Base-by-base conservation (phyloP, 2,797 vertebrate species). In the Gymnoscopelus braueri region DNA sequence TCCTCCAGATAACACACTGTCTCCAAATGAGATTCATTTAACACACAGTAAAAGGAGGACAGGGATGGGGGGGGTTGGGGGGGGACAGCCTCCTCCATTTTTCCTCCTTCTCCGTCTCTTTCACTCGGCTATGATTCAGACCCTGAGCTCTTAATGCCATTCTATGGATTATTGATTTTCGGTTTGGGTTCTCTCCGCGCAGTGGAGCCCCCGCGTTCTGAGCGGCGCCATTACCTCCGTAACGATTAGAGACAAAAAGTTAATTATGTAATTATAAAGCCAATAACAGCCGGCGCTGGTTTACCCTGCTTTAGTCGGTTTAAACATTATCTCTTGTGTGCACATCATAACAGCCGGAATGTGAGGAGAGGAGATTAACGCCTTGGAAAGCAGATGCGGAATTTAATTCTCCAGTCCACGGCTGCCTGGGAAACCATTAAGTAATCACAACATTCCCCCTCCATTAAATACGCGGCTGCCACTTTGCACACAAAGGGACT, bases 241-340 rank as follows among this genome's bases (percentile, higher is more conserved):
- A 98, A 98, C 95, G 96, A 98, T 99, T 99, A 98, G 96, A 99
- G 97, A 98, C 97, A 98, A 98, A 99, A 99, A 99, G 96, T 99
- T 99, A 98, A 99, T 99, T 99, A 98, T 98, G 98, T 97, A 98
- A 99, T 99, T 99, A 99, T 98, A 96, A 98, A 98, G 96, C 97
- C 97, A 99, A 98, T 98, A 99, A 98, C 96, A 96, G 95, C 95
- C 96, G 96, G 97, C 93, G 94, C 96, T 96, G 96, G 96, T 97
- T 98, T 96, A 97, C 96, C 97, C 97, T 97, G 95, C 96, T 96
- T 97, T 96, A 96, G 96, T 96, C 95, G 95, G 96, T 99, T 99
- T 98, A 98, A 98, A 98, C 97, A 98, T 98, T 99, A 99, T 99
- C 98, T 99, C 97, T 96, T 92, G 91, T 93, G 92, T 94, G 95